Percentiles rank a stretch among this genome's conserved stretches.
Conservation (phyloP, 2,797 vertebrate genomes). For the Pseudomugil gertrudae region DNA sequence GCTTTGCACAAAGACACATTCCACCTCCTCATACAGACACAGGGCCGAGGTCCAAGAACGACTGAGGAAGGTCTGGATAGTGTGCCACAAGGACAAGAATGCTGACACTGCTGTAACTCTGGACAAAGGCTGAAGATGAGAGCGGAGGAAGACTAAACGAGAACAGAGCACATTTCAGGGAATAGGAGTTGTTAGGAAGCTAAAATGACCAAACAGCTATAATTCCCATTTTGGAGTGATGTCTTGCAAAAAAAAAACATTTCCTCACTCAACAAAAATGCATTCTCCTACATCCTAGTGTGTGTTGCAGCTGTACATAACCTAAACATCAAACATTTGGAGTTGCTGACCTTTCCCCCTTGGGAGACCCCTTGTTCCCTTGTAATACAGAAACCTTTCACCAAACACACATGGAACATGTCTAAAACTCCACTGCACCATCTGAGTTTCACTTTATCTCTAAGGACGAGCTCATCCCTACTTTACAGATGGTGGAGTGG, state of each 20-base stretch:
- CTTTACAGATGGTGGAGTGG: constrained; percentile 47
- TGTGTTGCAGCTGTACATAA: constrained; percentile 64
- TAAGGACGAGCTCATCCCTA: constrained; percentile 50
- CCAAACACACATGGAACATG: constrained; percentile 26
- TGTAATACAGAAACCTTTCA: constrained; percentile 56
- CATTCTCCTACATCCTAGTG: constrained; percentile 58
- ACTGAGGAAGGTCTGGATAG: constrained; percentile 63
- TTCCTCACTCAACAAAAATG: constrained; percentile 78
- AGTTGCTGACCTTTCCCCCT: constrained; percentile 60
- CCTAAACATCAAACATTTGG: constrained; percentile 69
- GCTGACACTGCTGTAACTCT: constrained; percentile 69
- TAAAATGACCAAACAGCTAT: constrained; percentile 57
- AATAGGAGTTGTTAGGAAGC: constrained; percentile 55
- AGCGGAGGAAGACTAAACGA: constrained; percentile 36
- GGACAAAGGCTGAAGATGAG: constrained; percentile 70
- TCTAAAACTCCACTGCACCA: constrained; percentile 28
- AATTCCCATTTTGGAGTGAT: constrained; percentile 68
- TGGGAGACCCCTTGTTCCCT: constrained; percentile 51
- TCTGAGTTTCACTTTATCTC: constrained; percentile 64
- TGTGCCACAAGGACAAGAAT: constrained; percentile 72
- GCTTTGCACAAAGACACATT: constrained; percentile 77
- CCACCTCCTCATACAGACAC: constrained; percentile 69
- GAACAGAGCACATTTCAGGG: constrained; percentile 39
- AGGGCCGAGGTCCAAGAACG: constrained; percentile 65
- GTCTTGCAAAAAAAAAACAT: constrained; percentile 62